Evolutionary conservation across 37 sponge, comb jelly and placozoan genomes (phyloP), one percentile per base, ranked within the genome.

Genomic region (Ephydatia muelleri): DNA sequence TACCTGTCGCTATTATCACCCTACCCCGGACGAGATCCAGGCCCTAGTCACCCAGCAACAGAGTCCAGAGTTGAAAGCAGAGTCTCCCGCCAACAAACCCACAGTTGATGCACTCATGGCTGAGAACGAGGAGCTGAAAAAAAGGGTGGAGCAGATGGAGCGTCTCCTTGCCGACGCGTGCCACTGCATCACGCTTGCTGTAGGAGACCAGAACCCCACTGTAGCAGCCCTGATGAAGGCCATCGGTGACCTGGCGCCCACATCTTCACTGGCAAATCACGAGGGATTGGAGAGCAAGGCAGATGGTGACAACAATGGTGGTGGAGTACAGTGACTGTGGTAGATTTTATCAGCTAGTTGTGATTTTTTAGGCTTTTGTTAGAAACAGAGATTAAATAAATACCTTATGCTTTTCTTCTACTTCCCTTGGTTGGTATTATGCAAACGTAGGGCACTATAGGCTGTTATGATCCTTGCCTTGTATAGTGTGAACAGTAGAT

Each of bases 181-280:
- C 34, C 82, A 89, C 76, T 89, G 90, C 38, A 89, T 89, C 83
- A 89, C 90, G 2, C 81, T 89, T 26, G 90, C 90, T 4, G 90
- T 89, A 3, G 90, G 90, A 37, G 85, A 89, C 76, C 81, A 83
- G 32, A 84, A 89, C 76, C 90, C 90, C 9, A 81, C 90, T 30
- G 80, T 89, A 40, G 33, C 84, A 8, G 27, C 84, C 2, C 81
- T 89, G 29, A 83, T 89, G 85, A 80, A 84, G 84, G 80, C 85
- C 39, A 83, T 89, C 4, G 79, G 85, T 30, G 85, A 80, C 14
- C 80, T 89, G 84, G 90, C 90, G 23, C 90, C 90, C 11, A 74
- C 68, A 19, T 84, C 85, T 65, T 70, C 90, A 0, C 70, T 89
- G 14, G 90, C 90, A 38, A 80, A 80, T 67, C 87, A 86, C 72